Percentiles rank a stretch among this genome's conserved stretches.
Evolutionary conservation across 2,113 vertebrate genomes (phyloP).

Genomic region (Mustela lutreola): DNA sequence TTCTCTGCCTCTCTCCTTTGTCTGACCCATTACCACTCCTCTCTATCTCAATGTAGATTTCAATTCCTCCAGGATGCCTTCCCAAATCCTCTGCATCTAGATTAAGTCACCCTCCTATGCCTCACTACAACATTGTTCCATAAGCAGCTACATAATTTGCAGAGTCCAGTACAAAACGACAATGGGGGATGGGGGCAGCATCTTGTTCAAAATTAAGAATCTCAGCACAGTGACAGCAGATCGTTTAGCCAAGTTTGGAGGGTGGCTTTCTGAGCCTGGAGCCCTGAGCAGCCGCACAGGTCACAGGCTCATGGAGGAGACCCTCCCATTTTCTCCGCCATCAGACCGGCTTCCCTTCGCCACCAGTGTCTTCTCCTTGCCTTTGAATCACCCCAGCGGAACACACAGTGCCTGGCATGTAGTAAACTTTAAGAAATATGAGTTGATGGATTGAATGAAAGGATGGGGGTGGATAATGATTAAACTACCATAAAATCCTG

Average conservation of each 20-base stretch:
- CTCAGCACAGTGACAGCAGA: background rate
- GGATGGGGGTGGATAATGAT: constrained; percentile 38
- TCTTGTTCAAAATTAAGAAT: background rate
- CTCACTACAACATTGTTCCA: background rate
- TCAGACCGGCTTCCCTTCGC: background rate
- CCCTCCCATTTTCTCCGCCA: background rate
- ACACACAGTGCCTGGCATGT: background rate
- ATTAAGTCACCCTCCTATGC: background rate
- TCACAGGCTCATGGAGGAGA: background rate
- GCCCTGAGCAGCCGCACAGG: background rate
- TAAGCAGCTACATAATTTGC: background rate
- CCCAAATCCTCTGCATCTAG: background rate
- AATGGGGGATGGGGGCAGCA: background rate
- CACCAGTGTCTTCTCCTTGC: background rate
- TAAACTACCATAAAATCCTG: constrained; percentile 53
- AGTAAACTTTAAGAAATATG: constrained; percentile 57
- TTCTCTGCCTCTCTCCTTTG: background rate
- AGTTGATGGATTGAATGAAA: constrained; percentile 32
- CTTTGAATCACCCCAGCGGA: constrained; percentile 1
- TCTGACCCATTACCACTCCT: background rate
- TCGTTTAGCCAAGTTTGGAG: background rate
- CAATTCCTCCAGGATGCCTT: background rate
- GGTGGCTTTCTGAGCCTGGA: no score
- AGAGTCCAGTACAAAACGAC: background rate
- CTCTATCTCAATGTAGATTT: background rate